Conservation (phyloP, 2,113 vertebrate genomes). For the Lepus europaeus region DNA sequence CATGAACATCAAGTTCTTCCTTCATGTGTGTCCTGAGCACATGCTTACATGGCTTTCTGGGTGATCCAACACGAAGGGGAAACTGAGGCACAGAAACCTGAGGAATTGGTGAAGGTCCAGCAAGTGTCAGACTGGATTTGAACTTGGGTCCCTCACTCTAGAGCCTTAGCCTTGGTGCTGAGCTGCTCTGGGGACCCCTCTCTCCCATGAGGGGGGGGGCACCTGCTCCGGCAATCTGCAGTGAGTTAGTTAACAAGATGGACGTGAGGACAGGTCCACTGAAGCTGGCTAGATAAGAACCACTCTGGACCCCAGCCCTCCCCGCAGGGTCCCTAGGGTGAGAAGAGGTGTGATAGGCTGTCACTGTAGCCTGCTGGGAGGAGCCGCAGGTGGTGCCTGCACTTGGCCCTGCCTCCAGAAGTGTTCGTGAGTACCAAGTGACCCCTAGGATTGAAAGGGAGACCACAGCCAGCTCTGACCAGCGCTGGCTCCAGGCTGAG, state of each 20-base stretch:
- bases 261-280: not conserved
- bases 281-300: conserved; percentile 49
- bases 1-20: not conserved
- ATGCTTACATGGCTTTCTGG: not conserved
- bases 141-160: not conserved
- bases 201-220: accelerated
- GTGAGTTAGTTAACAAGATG: not conserved
- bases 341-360: conserved; percentile 57
- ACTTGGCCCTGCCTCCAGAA: not conserved
- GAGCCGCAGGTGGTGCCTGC: not conserved
- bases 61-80: not conserved
- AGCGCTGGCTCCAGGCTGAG: not conserved
- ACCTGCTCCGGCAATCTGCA: not conserved
- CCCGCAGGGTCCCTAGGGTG: not conserved
- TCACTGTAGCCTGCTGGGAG: not conserved
- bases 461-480: not conserved
- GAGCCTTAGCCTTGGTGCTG: not conserved
- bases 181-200: not conserved
- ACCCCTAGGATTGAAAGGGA: not conserved
- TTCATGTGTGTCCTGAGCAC: accelerated
- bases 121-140: not conserved
- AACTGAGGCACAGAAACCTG: not conserved
- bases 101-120: not conserved
- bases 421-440: not conserved
- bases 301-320: not conserved